Evolutionary conservation across 2,113 vertebrate genomes (phyloP).

Genomic region (Chiloscyllium plagiosum): DNA sequence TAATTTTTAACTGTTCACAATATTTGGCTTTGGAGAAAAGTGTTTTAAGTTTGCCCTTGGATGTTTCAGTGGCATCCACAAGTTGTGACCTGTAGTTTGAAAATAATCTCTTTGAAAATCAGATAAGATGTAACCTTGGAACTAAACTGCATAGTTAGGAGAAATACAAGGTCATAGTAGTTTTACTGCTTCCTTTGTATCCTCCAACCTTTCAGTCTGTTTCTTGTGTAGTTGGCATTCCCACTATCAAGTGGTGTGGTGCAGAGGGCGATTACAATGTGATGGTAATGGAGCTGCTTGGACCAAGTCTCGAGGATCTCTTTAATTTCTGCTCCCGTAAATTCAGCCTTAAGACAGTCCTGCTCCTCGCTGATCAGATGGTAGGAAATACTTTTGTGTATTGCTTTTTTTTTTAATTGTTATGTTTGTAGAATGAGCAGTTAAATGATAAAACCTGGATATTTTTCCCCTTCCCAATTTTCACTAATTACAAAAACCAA

Average conservation of each 20-base stretch:
- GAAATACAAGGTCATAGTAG: background rate
- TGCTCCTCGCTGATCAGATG: conserved; percentile 94
- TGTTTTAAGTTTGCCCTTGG: background rate
- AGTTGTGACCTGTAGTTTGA: background rate
- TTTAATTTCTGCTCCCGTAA: conserved; percentile 96
- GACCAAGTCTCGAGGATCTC: conserved; percentile 88
- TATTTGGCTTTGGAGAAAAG: background rate
- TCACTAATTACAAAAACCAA: background rate
- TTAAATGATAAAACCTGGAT: background rate
- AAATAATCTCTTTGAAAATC: background rate
- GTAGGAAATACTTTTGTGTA: conserved; percentile 53
- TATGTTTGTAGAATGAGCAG: background rate
- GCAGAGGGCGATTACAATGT: conserved; percentile 95
- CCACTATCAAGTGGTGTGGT: conserved; percentile 91
- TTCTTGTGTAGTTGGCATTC: conserved; percentile 76
- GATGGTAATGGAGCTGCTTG: conserved; percentile 95
- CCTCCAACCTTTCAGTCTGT: background rate
- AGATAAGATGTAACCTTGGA: background rate
- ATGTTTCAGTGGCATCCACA: background rate
- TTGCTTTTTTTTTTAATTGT: background rate
- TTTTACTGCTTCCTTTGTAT: background rate
- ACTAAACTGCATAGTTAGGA: background rate
- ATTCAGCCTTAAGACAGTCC: conserved; percentile 92
- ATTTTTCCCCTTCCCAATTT: background rate
- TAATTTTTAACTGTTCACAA: background rate